A percentile compares a stretch with the other conserved stretches of the same genome.
These are phyloP conservation scores for Garra rufa DNA, from an alignment of 2,113 vertebrate genomes.

Conservation along the genomic window DNA sequence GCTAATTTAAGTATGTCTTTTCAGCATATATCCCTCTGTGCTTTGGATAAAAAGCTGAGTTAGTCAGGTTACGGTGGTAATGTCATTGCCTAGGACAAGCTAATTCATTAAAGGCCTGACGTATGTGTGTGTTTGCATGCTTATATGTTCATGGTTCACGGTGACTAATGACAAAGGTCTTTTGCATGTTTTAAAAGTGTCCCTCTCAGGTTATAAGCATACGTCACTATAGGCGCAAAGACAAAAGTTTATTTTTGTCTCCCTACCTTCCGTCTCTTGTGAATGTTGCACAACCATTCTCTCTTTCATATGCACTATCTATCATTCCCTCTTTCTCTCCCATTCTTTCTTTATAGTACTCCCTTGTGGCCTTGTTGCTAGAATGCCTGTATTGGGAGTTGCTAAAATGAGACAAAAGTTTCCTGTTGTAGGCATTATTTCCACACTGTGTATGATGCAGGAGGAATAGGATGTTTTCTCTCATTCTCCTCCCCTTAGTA, in stretches of 20 bases:
- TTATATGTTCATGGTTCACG: constrained; percentile 20
- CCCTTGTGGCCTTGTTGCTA: constrained; percentile 44
- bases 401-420: constrained; percentile 38
- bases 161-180: constrained; percentile 38
- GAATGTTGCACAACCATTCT: constrained; percentile 1
- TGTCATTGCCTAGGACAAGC: neutral
- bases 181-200: constrained; percentile 69
- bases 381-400: constrained; percentile 45
- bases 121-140: neutral
- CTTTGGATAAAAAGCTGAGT: constrained; percentile 33
- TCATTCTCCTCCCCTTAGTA: neutral
- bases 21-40: constrained; percentile 20
- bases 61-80: neutral
- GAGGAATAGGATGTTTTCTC: neutral
- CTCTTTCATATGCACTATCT: constrained; percentile 30
- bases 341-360: constrained; percentile 23
- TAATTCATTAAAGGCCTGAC: constrained; percentile 20
- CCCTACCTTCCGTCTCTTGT: constrained; percentile 45
- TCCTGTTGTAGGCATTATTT: constrained; percentile 45
- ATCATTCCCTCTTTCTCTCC: constrained; percentile 48
- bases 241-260: constrained; percentile 55
- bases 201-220: constrained; percentile 64
- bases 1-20: constrained; percentile 11
- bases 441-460: constrained; percentile 13
- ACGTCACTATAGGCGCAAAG: constrained; percentile 59